A percentile compares a stretch with the other conserved stretches of the same genome.
phyloP scores from a whole-genome alignment of 2,113 vertebrate genomes.

The Sturnira hondurensis region DNA sequence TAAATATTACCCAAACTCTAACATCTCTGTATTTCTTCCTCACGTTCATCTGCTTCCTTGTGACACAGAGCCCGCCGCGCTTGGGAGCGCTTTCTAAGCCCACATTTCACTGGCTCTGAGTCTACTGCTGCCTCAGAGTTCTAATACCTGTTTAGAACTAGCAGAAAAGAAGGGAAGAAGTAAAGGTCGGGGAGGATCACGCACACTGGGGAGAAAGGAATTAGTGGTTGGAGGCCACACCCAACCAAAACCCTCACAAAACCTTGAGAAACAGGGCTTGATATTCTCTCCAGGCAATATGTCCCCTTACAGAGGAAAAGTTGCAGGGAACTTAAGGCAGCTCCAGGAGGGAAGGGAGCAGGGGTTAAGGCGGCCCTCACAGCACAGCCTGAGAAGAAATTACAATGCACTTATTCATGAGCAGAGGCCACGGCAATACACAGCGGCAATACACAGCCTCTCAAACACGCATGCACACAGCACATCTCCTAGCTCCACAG shows the following conservation, averaged over 20 bases:
- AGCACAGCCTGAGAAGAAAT: slow-evolving; percentile 54
- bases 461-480: not conserved
- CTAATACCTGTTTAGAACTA: not conserved
- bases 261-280: slow-evolving; percentile 34
- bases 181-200: not conserved
- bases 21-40: not conserved
- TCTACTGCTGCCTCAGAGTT: not conserved
- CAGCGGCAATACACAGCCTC: not conserved
- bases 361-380: slow-evolving; percentile 67
- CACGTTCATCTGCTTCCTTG: not conserved
- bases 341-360: slow-evolving; percentile 55
- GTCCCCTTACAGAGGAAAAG: slow-evolving; percentile 31
- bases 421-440: not conserved
- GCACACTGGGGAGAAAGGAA: not conserved
- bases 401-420: not conserved
- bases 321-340: slow-evolving; percentile 65
- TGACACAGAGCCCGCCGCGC: not conserved
- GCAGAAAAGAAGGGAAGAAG: not conserved
- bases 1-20: not conserved
- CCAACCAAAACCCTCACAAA: slow-evolving; percentile 15
- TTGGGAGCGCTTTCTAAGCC: not conserved
- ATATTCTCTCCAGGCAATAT: not conserved
- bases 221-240: not conserved
- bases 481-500: not conserved
- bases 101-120: slow-evolving; percentile 6